Evolutionary conservation across 1,140 invertebrate species (phyloP).

Genomic region (Nephila pilipes): DNA sequence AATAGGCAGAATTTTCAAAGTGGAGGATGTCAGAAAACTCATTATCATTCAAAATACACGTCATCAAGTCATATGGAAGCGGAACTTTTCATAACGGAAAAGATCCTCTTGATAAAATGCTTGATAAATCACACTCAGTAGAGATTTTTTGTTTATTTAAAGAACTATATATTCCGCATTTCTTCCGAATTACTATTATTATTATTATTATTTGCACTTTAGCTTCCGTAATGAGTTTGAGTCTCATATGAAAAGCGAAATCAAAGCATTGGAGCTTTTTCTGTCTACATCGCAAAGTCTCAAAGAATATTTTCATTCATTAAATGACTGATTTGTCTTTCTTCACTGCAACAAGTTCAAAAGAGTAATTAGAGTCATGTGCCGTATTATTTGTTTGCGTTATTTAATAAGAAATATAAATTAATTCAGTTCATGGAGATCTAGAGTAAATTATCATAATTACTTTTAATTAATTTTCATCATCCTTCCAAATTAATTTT

Average conservation of each 20-base stretch:
- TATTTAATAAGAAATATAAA: not conserved
- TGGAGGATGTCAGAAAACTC: slow-evolving; percentile 42
- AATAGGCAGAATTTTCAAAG: not conserved
- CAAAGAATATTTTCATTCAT: not conserved
- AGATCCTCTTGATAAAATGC: slow-evolving; percentile 48
- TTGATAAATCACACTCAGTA: not conserved
- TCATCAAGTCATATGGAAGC: slow-evolving; percentile 37
- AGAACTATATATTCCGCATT: not conserved
- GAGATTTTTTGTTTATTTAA: not conserved
- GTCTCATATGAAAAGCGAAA: not conserved
- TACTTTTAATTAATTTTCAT: not conserved
- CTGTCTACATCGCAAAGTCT: not conserved
- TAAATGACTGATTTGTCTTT: not conserved
- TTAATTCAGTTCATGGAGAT: not conserved
- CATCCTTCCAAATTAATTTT: not conserved
- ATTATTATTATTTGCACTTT: not conserved
- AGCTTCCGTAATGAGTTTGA: not conserved
- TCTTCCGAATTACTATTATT: not conserved
- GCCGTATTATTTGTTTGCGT: not conserved
- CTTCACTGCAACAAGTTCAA: not conserved
- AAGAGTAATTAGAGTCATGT: not conserved
- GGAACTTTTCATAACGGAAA: slow-evolving; percentile 30
- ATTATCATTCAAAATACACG: slow-evolving; percentile 55
- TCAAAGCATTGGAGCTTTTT: not conserved
- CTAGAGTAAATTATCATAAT: not conserved